These are phyloP conservation scores for Dyspetes luteomarginatus DNA, from an alignment of 2,888 invertebrate species.

Conservation along the genomic window DNA sequence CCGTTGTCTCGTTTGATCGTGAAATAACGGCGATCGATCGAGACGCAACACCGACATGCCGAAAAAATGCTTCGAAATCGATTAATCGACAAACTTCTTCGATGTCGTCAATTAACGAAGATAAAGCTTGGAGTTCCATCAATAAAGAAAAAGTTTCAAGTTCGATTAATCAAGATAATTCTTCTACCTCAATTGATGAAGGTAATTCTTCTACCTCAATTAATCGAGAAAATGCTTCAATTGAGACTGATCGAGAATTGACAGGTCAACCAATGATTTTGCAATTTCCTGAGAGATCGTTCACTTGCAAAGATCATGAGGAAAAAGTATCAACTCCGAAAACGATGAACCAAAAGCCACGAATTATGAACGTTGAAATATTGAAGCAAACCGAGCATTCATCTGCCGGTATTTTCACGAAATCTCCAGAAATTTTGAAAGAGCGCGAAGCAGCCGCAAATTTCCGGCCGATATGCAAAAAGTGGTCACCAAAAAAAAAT, in stretches of 20 bases:
- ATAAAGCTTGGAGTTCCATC: no score
- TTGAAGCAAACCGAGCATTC: no score
- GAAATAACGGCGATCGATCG: no score
- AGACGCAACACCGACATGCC: no score
- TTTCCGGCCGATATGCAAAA: not conserved
- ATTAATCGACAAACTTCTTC: no score
- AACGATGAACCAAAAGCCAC: not conserved
- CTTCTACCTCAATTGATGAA: not conserved
- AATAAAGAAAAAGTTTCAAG: not conserved
- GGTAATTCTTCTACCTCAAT: not conserved
- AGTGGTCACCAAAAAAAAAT: not conserved
- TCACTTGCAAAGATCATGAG: not conserved
- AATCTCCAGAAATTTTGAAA: not conserved
- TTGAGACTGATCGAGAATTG: not conserved
- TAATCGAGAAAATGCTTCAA: not conserved
- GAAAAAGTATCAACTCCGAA: not conserved
- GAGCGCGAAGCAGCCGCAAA: not conserved
- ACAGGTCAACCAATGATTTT: not conserved
- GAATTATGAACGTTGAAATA: constrained; percentile 5
- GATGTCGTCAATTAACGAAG: no score
- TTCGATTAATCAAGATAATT: not conserved
- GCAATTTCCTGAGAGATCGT: not conserved
- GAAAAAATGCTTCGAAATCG: no score
- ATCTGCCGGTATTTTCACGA: not conserved
- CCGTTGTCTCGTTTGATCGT: no score